These are phyloP conservation scores for Nemapogon koenigi DNA, from an alignment of 2,888 invertebrate species.

Conservation along the genomic window DNA sequence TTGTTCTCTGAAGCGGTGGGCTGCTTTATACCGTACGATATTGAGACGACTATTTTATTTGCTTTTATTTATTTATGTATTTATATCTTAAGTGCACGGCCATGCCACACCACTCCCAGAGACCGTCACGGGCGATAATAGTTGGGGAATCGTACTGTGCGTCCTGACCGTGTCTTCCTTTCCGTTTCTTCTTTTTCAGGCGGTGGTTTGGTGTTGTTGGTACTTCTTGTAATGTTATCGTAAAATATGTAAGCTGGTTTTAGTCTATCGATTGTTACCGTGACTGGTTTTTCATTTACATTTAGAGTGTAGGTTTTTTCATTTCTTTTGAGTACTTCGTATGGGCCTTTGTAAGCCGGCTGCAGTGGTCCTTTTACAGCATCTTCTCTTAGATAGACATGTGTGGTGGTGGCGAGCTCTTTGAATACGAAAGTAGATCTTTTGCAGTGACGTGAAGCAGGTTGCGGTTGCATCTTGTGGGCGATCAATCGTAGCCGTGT, in stretches of 20 bases:
- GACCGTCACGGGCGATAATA: too few species aligned
- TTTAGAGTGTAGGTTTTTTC: not conserved
- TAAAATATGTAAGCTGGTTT: constrained; percentile 4
- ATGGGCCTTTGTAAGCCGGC: constrained; percentile 8
- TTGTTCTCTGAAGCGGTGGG: too few species aligned
- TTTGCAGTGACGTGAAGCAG: not conserved
- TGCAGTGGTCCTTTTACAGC: not conserved
- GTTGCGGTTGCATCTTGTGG: not conserved
- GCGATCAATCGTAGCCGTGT: not conserved
- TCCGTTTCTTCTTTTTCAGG: too few species aligned
- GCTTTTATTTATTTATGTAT: too few species aligned
- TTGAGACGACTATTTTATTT: too few species aligned
- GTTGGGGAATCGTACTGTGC: too few species aligned
- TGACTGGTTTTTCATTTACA: not conserved
- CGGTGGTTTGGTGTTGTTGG: too few species aligned
- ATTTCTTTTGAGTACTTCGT: constrained; percentile 2
- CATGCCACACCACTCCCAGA: too few species aligned
- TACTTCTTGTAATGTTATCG: too few species aligned
- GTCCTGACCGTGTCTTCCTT: too few species aligned
- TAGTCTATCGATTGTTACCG: not conserved
- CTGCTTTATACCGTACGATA: too few species aligned
- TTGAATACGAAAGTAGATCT: not conserved
- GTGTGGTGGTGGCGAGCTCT: not conserved
- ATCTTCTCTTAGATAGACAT: constrained; percentile 6
- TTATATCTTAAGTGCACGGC: too few species aligned